Evolutionary conservation across 2,797 vertebrate species (phyloP), one percentile per base, ranked within the genome.

Genomic region (Thalassophryne amazonica): DNA sequence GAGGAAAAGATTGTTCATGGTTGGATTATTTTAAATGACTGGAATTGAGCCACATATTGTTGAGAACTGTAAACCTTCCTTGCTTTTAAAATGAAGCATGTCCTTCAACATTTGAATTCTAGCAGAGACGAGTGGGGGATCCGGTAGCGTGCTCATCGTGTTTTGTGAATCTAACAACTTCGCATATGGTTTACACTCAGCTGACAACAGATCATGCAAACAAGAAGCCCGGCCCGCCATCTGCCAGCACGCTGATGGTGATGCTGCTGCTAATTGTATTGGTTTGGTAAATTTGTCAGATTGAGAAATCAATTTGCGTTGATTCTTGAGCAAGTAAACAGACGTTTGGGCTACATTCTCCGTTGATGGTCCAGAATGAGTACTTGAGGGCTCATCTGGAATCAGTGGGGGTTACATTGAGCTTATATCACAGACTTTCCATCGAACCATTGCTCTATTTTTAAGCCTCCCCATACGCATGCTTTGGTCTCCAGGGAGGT

Each of bases 361-460:
- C n/a, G n/a, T n/a, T n/a, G n/a, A n/a, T n/a, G n/a, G n/a, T n/a
- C n/a, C n/a, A n/a, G n/a, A n/a, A n/a, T n/a, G n/a, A n/a, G n/a
- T n/a, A n/a, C 28, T 55, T 59, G 61, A 37, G 61, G 62, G 73
- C 62, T 70, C 34, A 63, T 74, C 46, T 40, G 20, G 37, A 76
- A 68, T 60, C 56, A 72, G 58, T n/a, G n/a, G 55, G 52, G 78
- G 66, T 68, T 60, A 53, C 71, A 69, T 46, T 60, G 37, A 62
- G 14, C n/a, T n/a, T n/a, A 67, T 67, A 75, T 69, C 71, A 77
- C 72, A 72, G 63, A 70, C 58, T 60, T 74, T 78, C 73, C 67
- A 74, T 83, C 80, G 75, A 65, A 73, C 56, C 78, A 76, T 25
- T 10, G 58, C 73, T 79, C 84, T 87, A 83, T 83, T 85, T 81